Evolutionary conservation across 1,140 invertebrate genomes (phyloP).

Genomic region (Drosophila mojavensis): DNA sequence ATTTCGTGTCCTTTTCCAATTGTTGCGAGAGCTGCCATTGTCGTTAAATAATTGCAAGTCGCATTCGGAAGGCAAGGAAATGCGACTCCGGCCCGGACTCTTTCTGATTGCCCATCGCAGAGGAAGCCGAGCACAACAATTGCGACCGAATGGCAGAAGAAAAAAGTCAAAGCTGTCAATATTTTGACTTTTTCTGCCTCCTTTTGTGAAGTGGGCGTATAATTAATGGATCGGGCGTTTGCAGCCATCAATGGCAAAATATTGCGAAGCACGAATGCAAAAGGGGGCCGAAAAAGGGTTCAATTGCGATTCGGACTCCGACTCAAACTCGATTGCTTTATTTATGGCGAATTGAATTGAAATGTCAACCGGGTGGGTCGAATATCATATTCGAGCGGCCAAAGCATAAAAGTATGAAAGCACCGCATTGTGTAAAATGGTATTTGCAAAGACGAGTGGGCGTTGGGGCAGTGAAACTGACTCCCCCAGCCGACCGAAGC

Average conservation of each 20-base stretch:
- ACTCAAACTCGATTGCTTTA: conserved; percentile 63
- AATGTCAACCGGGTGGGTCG: conserved; percentile 76
- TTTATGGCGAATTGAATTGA: conserved; percentile 83
- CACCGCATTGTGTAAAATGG: conserved; percentile 57
- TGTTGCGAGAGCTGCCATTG: conserved; percentile 52
- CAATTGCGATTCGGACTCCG: conserved; percentile 6
- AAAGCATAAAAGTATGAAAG: conserved; percentile 64
- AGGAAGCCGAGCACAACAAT: conserved; percentile 46
- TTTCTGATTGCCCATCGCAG: conserved; percentile 13
- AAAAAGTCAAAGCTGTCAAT: conserved; percentile 81
- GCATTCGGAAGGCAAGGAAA: conserved; percentile 23
- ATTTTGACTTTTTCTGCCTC: conserved; percentile 82
- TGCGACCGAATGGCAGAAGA: conserved; percentile 40
- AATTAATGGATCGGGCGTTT: conserved; percentile 75
- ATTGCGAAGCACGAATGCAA: conserved; percentile 60
- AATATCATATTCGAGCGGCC: conserved; percentile 67
- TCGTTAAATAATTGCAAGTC: conserved; percentile 78
- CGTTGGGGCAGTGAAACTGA: neutral
- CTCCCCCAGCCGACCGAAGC: neutral
- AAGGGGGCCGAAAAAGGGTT: conserved; percentile 64
- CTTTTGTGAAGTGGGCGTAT: conserved; percentile 81
- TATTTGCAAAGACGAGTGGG: conserved; percentile 60
- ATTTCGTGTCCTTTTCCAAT: conserved; percentile 60
- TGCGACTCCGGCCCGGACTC: conserved; percentile 18
- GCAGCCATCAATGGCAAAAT: conserved; percentile 66